These are phyloP conservation scores for Noctua comes DNA, from an alignment of 2,888 invertebrate genomes.

Conservation along the genomic window DNA sequence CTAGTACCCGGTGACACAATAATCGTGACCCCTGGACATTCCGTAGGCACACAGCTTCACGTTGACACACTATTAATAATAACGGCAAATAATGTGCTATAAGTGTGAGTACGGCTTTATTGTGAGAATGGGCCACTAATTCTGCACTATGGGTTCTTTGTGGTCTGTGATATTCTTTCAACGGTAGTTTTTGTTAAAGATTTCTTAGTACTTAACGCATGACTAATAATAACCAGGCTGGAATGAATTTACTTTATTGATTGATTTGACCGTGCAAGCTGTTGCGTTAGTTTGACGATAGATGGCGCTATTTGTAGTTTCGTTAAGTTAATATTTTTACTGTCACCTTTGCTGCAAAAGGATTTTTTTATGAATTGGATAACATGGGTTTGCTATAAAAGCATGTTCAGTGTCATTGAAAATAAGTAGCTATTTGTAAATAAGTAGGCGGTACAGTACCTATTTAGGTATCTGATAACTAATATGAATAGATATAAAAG, in stretches of 20 bases:
- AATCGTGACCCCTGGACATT: slow-evolving; percentile 68
- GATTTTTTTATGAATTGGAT: neutral
- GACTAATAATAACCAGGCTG: fast-evolving
- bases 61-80: slow-evolving; percentile 53
- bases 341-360: neutral
- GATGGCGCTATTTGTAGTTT: slow-evolving; percentile 31
- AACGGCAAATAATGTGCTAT: slow-evolving; percentile 37
- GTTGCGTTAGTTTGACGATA: neutral
- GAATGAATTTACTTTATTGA: neutral
- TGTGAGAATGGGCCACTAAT: slow-evolving; percentile 18
- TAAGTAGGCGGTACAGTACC: too few relatives aligned
- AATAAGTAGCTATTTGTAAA: too few relatives aligned
- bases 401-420: neutral
- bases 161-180: neutral
- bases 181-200: neutral
- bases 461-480: neutral
- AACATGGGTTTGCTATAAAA: neutral
- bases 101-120: neutral
- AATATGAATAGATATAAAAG: neutral
- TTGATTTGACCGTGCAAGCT: neutral
- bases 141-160: neutral
- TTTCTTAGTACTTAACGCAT: neutral
- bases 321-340: neutral
- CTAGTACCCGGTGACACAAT: slow-evolving; percentile 69
- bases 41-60: slow-evolving; percentile 20